phyloP scores from a whole-genome alignment of 2,888 invertebrate genomes.

The Tridacna crocea region DNA sequence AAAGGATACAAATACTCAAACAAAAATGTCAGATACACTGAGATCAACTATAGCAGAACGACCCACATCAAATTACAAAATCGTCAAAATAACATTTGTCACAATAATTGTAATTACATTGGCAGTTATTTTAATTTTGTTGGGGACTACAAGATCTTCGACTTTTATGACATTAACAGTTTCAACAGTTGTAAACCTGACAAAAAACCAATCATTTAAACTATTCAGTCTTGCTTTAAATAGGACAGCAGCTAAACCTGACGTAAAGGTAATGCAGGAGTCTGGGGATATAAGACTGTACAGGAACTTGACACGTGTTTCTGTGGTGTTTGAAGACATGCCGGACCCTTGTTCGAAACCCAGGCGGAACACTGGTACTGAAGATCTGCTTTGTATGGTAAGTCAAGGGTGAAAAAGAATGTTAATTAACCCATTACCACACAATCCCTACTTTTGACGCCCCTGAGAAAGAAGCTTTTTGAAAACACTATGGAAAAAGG shows the following conservation, averaged over 20 bases:
- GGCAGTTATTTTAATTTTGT: neutral
- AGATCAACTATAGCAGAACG: neutral
- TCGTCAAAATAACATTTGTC: neutral
- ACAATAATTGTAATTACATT: neutral
- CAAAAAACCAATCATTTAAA: neutral
- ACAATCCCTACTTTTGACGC: too few relatives aligned
- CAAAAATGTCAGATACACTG: neutral
- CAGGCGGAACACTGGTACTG: constrained; percentile 46
- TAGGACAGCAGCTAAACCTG: too few relatives aligned
- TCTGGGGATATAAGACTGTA: neutral
- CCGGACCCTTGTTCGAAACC: constrained; percentile 58
- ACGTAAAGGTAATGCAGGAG: too few relatives aligned
- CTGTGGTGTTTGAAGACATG: constrained; percentile 48
- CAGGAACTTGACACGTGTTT: neutral
- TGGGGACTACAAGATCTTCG: neutral
- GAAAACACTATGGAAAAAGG: too few relatives aligned
- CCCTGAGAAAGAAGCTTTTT: too few relatives aligned
- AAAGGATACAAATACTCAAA: neutral
- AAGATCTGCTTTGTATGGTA: constrained; percentile 58
- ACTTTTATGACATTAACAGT: neutral
- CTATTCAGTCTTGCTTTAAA: neutral
- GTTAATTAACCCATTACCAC: too few relatives aligned
- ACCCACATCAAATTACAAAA: constrained; percentile 1
- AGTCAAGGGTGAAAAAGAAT: constrained; percentile 2
- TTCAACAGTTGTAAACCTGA: neutral